Percentiles rank a stretch among this genome's conserved stretches.
Evolutionary conservation across 2,888 invertebrate genomes (phyloP).

Genomic region (Teleogryllus oceanicus): DNA sequence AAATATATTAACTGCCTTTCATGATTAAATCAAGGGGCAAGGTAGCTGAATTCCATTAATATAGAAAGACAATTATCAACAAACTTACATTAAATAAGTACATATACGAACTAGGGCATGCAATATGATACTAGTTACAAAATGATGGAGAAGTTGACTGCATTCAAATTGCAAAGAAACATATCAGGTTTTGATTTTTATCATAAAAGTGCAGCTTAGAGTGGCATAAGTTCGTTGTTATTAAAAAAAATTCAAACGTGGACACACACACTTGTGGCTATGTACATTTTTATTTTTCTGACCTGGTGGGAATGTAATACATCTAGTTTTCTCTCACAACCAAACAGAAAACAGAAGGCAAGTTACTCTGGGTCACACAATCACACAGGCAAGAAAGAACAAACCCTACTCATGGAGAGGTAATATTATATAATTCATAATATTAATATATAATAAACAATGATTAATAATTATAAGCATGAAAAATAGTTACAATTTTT

Average conservation of each 20-base stretch:
- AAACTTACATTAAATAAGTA: slow-evolving; percentile 2
- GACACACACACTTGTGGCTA: slow-evolving; percentile 8
- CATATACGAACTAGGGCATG: slow-evolving; percentile 8
- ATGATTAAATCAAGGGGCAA: not conserved
- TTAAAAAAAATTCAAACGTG: not conserved
- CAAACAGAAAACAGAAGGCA: slow-evolving; percentile 23
- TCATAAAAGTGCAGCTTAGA: slow-evolving; percentile 11
- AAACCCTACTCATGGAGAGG: slow-evolving; percentile 18
- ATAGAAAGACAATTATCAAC: not conserved
- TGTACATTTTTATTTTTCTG: slow-evolving; percentile 2
- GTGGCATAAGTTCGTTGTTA: slow-evolving; percentile 18
- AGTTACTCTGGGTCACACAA: slow-evolving; percentile 18
- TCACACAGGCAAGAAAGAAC: slow-evolving; percentile 18
- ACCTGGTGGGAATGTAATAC: slow-evolving; percentile 27
- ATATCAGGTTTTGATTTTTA: not conserved
- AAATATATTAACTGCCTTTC: not conserved
- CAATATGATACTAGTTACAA: slow-evolving; percentile 11
- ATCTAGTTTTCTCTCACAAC: slow-evolving; percentile 26
- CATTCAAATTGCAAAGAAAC: not conserved
- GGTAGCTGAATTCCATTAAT: not conserved
- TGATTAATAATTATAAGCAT: slow-evolving; percentile 18
- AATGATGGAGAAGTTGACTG: not conserved
- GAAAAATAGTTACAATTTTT: slow-evolving; percentile 18
- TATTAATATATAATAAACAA: slow-evolving; percentile 18
- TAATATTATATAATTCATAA: slow-evolving; percentile 18